Evolutionary conservation across 1,140 invertebrate species (phyloP).

Genomic region (Venturia canescens): DNA sequence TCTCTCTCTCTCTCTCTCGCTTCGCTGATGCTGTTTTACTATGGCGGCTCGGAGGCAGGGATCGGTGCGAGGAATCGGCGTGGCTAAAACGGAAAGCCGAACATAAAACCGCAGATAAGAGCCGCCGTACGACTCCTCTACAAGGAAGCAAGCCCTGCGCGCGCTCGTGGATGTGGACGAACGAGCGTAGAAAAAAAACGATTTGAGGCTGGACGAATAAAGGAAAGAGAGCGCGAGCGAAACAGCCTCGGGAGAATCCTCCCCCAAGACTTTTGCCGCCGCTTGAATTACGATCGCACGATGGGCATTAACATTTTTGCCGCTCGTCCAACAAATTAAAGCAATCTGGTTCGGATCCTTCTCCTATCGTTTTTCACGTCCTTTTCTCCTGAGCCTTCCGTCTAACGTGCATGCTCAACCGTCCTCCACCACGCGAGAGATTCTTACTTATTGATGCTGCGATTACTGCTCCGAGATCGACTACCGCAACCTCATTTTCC

Average conservation of each 20-base stretch:
- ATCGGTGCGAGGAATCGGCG: conserved; percentile 57
- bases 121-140: conserved; percentile 57
- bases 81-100: conserved; percentile 68
- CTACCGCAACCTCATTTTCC: not conserved
- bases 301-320: conserved; percentile 71
- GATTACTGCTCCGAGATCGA: not conserved
- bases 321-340: conserved; percentile 71
- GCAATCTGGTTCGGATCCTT: conserved; percentile 68
- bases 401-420: not conserved
- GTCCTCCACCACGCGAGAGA: not conserved
- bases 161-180: conserved; percentile 1
- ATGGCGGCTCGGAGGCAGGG: not conserved
- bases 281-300: conserved; percentile 69
- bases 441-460: not conserved
- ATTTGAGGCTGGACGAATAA: not conserved
- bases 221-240: conserved; percentile 46
- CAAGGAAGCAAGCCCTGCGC: not conserved
- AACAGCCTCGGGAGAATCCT: conserved; percentile 34
- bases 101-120: conserved; percentile 71
- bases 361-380: conserved; percentile 48
- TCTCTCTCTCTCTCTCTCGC: conserved; percentile 18
- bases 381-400: not conserved
- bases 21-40: not conserved
- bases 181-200: conserved; percentile 46
- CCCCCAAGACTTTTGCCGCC: conserved; percentile 34